A percentile compares a stretch with the other conserved stretches of the same genome.
phyloP scores from a whole-genome alignment of 1,140 invertebrate species.

The Drosophila oshimai region DNA sequence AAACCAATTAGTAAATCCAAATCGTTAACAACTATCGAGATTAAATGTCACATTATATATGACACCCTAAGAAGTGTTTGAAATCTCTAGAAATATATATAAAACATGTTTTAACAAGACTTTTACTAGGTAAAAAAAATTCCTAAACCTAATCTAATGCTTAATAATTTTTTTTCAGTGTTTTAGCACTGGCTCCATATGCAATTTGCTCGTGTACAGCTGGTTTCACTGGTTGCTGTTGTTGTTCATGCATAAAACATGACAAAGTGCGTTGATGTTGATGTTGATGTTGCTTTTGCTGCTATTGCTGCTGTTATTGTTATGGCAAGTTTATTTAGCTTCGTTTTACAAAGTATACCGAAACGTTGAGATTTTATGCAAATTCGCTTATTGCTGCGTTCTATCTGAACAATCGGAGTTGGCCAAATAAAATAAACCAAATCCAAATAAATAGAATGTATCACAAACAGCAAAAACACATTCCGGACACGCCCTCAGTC shows the following conservation, averaged over 20 bases:
- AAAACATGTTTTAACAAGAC: no score
- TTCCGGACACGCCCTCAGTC: conserved; percentile 17
- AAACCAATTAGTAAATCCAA: no score
- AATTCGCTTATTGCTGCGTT: conserved; percentile 46
- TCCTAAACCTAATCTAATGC: no score
- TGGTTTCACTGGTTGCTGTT: conserved; percentile 28
- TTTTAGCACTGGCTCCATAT: neutral
- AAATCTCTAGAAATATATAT: no score
- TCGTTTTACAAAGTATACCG: conserved; percentile 55
- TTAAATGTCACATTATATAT: no score
- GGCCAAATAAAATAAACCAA: conserved; percentile 33
- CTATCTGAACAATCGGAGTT: conserved; percentile 14
- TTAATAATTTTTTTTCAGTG: neutral
- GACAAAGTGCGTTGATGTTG: conserved; percentile 37
- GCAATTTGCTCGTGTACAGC: conserved; percentile 38
- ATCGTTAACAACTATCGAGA: no score
- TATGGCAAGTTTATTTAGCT: conserved; percentile 58
- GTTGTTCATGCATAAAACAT: conserved; percentile 57
- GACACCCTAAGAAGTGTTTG: no score
- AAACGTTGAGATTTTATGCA: conserved; percentile 58
- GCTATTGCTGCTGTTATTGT: conserved; percentile 34
- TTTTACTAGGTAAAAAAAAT: no score
- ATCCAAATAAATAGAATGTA: conserved; percentile 24
- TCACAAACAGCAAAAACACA: neutral
- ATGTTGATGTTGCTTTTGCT: no score